Evolutionary conservation across 2,797 vertebrate genomes (phyloP), one percentile per base, ranked within the genome.

Genomic region (Rhinoraja longicauda): DNA sequence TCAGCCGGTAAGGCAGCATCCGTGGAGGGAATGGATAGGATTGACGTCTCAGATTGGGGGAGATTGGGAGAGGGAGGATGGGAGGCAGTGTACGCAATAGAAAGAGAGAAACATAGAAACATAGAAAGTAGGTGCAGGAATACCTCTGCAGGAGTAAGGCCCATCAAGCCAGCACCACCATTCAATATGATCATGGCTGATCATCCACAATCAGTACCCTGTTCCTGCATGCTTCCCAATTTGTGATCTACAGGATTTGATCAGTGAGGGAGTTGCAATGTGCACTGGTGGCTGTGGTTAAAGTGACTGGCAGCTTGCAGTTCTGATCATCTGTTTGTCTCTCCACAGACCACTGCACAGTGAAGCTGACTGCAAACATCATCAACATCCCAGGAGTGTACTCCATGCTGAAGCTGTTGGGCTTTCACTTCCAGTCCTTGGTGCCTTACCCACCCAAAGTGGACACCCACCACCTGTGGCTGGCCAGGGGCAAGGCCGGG

Each of bases 281-380:
- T 10, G 0, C 0, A 21, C 12, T 1, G 3, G 32, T 57, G 32
- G 29, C 12, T 32, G 6, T 73, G 39, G 12, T 92, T 92, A 39
- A 53, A 29, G 24, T 45, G 24, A 53, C 36, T 92, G 39, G 4
- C 39, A 29, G 12, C 19, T 88, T 21, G 21, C 91, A 3, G 53
- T 73, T 53, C 39, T 75, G 90, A 39, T 75, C 2, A 75, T 57
- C 36, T 91, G 45, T 75, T 39, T 53, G 10, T 92, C 32, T 91
- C 39, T 7, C 39, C 13, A n/a, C 70, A 92, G 90, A 75, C 36
- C 24, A 75, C 8, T 26, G 45, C 70, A 92, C 90, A 57, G 90
- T 92, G 70, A 92, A 75, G 39, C 45, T 92, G 36, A 92, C 90
- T 53, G 45, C 90, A 45, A 75, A 92, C 92, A 92, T 92, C 39